Conservation (phyloP, 2,797 vertebrate species). For the Tapirus indicus region DNA sequence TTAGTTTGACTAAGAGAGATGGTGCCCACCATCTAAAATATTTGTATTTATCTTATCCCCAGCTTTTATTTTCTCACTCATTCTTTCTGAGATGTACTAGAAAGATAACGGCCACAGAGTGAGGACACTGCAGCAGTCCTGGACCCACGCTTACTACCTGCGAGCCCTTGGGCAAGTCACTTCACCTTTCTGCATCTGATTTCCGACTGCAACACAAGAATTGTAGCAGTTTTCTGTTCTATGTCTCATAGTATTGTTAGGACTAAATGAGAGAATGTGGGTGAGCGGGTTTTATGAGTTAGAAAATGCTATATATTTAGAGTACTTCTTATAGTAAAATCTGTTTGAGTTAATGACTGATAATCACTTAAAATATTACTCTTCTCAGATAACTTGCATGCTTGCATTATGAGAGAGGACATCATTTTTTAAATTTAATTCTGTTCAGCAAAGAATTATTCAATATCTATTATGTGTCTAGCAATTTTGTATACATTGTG, state of each 20-base stretch:
- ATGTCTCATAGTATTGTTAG: neutral
- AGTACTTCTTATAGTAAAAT: neutral
- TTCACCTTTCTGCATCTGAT: neutral
- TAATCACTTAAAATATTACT: neutral
- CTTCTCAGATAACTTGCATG: neutral
- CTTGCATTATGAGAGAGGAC: neutral
- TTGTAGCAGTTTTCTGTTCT: neutral
- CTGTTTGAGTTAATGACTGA: neutral
- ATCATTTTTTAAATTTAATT: neutral
- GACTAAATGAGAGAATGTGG: neutral
- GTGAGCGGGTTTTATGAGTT: neutral
- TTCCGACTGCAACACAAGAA: neutral
- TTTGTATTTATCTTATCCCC: neutral
- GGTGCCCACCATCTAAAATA: neutral
- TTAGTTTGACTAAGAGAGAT: neutral
- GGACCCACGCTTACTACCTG: neutral
- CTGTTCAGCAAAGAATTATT: slow-evolving; percentile 1
- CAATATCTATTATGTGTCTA: neutral
- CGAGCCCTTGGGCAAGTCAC: neutral
- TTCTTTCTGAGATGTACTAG: neutral
- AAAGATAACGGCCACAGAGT: neutral
- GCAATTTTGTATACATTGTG: neutral
- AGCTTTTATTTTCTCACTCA: neutral
- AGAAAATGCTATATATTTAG: slow-evolving; percentile 5
- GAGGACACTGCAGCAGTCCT: neutral